Conservation (phyloP, 2,888 invertebrate genomes). For the Crepidodera aurea region DNA sequence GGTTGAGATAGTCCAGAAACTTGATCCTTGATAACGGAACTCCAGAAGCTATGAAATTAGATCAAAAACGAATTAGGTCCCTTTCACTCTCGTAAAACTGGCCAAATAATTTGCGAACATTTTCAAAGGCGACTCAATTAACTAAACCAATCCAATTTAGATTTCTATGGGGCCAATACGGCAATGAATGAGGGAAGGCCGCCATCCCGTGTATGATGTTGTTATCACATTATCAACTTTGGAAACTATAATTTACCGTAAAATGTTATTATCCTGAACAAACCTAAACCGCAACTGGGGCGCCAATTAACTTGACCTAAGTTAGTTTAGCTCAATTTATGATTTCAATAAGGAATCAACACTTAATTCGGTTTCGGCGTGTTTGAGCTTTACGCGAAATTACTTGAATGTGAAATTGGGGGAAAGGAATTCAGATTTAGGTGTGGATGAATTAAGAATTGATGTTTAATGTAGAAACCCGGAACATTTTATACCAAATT, state of each 20-base stretch:
- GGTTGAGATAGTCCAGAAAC: constrained; percentile 1
- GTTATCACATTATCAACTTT: constrained; percentile 37
- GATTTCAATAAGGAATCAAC: constrained; percentile 33
- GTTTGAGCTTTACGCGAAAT: constrained; percentile 10
- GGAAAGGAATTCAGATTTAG: neutral
- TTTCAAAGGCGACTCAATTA: constrained; percentile 34
- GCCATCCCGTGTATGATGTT: constrained; percentile 26
- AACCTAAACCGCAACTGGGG: constrained; percentile 33
- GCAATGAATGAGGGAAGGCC: constrained; percentile 19
- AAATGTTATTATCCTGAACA: constrained; percentile 33
- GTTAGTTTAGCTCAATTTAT: constrained; percentile 30
- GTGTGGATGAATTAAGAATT: neutral
- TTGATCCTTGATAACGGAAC: constrained; percentile 5
- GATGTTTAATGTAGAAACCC: too few relatives aligned
- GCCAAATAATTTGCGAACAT: constrained; percentile 38
- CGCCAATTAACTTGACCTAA: constrained; percentile 34
- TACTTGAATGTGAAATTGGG: constrained; percentile 5
- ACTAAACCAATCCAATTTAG: constrained; percentile 31
- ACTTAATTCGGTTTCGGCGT: constrained; percentile 18
- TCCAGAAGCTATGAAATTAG: constrained; percentile 38
- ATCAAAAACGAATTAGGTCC: constrained; percentile 37
- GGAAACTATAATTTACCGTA: constrained; percentile 31
- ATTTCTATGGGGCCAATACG: constrained; percentile 19
- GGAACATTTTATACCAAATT: too few relatives aligned
- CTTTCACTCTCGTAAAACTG: constrained; percentile 32